These are phyloP conservation scores for Catostylus mosaicus DNA, from an alignment of 30 jellyfish, hydroid and myxozoan species.

Conservation along the genomic window DNA sequence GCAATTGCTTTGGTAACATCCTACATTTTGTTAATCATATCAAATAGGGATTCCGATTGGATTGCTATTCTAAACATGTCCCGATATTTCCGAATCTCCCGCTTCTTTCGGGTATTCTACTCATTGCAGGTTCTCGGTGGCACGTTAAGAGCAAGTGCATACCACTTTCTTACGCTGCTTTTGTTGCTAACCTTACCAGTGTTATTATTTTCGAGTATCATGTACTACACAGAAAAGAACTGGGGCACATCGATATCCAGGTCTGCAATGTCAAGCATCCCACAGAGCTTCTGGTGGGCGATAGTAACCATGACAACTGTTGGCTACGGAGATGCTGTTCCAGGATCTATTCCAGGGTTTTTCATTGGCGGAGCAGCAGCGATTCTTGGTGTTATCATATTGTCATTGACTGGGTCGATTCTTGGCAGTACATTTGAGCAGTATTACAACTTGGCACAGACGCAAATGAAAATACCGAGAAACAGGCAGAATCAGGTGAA, in stretches of 20 bases:
- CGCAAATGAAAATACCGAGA: slow-evolving; percentile 85
- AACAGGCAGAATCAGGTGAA: slow-evolving; percentile 50
- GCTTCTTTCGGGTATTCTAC: slow-evolving; percentile 79
- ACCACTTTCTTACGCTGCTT: slow-evolving; percentile 77
- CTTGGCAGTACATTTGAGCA: slow-evolving; percentile 96
- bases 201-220: slow-evolving; percentile 78
- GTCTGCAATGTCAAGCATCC: slow-evolving; percentile 61
- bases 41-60: slow-evolving; percentile 17
- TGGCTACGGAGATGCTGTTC: slow-evolving; percentile 93
- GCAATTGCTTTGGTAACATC: slow-evolving; percentile 80
- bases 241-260: slow-evolving; percentile 71
- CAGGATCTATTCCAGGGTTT: slow-evolving; percentile 78
- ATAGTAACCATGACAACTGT: slow-evolving; percentile 94
- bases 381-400: slow-evolving; percentile 76
- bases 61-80: slow-evolving; percentile 78
- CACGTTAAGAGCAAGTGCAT: slow-evolving; percentile 91
- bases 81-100: slow-evolving; percentile 80
- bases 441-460: slow-evolving; percentile 83
- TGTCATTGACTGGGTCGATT: slow-evolving; percentile 91
- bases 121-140: slow-evolving; percentile 90
- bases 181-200: slow-evolving; percentile 80
- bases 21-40: slow-evolving; percentile 51
- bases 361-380: slow-evolving; percentile 93
- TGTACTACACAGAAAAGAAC: slow-evolving; percentile 73
- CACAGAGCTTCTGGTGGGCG: slow-evolving; percentile 92